Conservation (phyloP, 64 coral and sea anemone genomes). For the Dendronephthya gigantea region DNA sequence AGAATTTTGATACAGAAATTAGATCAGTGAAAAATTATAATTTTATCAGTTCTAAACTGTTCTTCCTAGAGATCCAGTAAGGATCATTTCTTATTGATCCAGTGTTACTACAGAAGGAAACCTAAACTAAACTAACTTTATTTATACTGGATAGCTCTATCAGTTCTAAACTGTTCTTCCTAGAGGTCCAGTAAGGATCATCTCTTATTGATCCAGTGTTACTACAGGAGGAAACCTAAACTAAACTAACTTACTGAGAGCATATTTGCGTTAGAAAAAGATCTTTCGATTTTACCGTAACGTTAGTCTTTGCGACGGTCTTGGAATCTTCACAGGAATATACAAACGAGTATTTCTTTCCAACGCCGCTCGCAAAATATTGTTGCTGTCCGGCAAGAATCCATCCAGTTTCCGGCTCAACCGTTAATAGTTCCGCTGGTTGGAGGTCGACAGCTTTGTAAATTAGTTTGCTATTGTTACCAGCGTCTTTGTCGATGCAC, state of each 20-base stretch:
- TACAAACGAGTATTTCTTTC: not conserved
- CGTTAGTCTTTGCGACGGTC: not conserved
- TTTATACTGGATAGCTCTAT: no score
- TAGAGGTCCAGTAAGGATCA: no score
- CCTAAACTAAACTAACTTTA: no score
- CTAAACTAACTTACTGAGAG: no score
- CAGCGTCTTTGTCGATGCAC: conserved; percentile 57
- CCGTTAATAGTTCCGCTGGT: conserved; percentile 46
- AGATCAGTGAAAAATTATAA: not conserved
- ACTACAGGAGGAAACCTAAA: no score
- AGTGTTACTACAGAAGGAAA: no score
- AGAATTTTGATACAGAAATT: not conserved
- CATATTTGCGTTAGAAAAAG: not conserved
- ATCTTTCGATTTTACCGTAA: not conserved
- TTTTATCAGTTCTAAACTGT: not conserved
- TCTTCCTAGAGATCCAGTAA: not conserved
- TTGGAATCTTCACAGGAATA: not conserved
- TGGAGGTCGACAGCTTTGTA: conserved; percentile 36
- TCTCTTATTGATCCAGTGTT: no score
- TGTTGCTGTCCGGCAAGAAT: conserved; percentile 20
- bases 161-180: no score
- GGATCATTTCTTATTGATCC: no score
- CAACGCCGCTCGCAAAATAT: conserved; percentile 8
- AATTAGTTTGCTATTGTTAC: conserved; percentile 64
- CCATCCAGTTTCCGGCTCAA: conserved; percentile 65